phyloP scores from a whole-genome alignment of 1,140 invertebrate genomes.

The Frieseomelitta varia region DNA sequence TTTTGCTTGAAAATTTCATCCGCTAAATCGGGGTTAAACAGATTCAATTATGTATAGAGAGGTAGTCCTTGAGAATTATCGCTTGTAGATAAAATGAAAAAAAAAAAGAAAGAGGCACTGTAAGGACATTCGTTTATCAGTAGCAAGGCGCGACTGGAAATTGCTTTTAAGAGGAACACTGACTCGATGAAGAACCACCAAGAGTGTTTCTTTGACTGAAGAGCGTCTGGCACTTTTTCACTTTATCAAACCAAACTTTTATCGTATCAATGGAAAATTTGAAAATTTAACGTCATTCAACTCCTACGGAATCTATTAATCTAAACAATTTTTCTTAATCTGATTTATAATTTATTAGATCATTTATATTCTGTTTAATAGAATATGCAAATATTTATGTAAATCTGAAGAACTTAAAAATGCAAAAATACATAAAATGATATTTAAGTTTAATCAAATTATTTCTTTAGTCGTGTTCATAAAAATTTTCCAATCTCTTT shows the following conservation, averaged over 20 bases:
- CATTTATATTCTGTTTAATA: too few species aligned
- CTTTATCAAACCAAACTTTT: neutral
- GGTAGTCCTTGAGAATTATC: neutral
- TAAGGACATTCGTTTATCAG: conserved; percentile 21
- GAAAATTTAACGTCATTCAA: too few species aligned
- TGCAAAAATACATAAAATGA: too few species aligned
- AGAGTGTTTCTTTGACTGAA: neutral
- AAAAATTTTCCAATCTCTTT: neutral
- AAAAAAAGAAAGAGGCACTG: neutral
- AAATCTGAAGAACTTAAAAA: too few species aligned
- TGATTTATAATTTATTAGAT: too few species aligned
- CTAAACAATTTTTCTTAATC: too few species aligned
- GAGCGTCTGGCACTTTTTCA: conserved; percentile 3
- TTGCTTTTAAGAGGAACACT: conserved; percentile 1
- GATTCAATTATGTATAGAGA: neutral
- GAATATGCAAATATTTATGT: too few species aligned
- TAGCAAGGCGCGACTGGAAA: conserved; percentile 14
- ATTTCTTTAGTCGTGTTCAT: too few species aligned
- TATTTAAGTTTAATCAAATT: too few species aligned
- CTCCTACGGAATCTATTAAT: too few species aligned
- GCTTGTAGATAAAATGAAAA: conserved; percentile 6
- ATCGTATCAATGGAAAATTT: neutral
- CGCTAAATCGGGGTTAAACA: neutral
- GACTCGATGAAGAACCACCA: neutral
- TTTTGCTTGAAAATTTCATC: neutral